Percentiles rank a stretch among this genome's conserved stretches.
Conservation (phyloP, 2,113 vertebrate species). For the Pluvianellus socialis region DNA sequence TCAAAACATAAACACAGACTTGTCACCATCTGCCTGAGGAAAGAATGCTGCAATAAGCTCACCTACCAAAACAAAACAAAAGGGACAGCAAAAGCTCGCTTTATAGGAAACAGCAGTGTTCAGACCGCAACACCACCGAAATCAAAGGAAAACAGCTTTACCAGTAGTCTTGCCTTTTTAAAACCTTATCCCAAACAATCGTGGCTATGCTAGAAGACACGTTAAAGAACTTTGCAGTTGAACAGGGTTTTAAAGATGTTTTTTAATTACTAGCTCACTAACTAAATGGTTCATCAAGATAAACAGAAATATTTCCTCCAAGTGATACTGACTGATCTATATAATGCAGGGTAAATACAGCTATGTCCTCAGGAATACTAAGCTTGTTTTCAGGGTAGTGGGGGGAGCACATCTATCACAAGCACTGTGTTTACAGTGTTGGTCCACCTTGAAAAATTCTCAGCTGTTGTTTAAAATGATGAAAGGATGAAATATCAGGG, state of each 20-base stretch:
- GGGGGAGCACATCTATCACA: neutral
- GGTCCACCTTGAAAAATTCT: neutral
- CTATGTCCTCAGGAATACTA: neutral
- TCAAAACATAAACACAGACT: neutral
- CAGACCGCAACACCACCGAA: neutral
- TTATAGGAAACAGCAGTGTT: neutral
- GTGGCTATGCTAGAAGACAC: neutral
- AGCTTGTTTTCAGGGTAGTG: neutral
- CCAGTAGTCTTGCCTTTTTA: neutral
- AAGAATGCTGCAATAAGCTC: neutral
- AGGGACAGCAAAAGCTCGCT: neutral
- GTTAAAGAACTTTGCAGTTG: neutral
- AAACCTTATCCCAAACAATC: neutral
- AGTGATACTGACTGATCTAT: neutral
- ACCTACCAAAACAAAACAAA: neutral
- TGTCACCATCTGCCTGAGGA: neutral
- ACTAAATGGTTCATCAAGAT: neutral
- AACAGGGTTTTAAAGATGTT: neutral
- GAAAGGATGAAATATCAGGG: neutral
- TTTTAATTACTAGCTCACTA: neutral
- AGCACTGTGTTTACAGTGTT: neutral
- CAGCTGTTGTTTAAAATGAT: neutral
- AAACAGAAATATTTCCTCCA: neutral
- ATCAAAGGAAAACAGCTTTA: neutral
- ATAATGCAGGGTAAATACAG: neutral